Base-by-base conservation (phyloP, 1,140 invertebrate genomes). In the Cyclargus thomasi region DNA sequence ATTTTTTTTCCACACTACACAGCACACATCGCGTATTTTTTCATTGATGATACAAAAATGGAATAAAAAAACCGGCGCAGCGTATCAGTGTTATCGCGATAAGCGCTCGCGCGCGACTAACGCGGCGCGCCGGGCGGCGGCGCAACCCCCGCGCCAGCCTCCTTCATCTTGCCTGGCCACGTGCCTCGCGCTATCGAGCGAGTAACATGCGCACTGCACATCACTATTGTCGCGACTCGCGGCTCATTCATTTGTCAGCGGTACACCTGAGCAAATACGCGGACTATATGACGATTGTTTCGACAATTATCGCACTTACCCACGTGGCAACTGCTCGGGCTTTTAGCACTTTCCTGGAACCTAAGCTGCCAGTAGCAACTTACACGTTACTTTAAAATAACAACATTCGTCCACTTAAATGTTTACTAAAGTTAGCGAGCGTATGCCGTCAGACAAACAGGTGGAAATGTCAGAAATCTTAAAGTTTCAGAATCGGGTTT, bases 191-290 rank as follows among this genome's bases (percentile, higher is more conserved):
- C 76, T 87, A 88, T 90, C 83, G 86, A 88, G 75, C 84, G 78
- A 74, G 84, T 84, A 83, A 85, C 85, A 85, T 90, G 84, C 87
- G 87, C 83, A 85, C 63, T 77, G 72, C 70, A 53, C 78, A 18
- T 64, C 77, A 81, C 77, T 83, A 82, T 76, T 72, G 69, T 74
- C 77, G 75, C 75, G 71, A 76, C 81, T 79, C 86, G 76, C 75
- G 71, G 77, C 81, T 79, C 86, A 89, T 89, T 89, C 86, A 89
- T 84, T 84, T 83, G 74, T 71, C n/a, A n/a, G 73, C 74, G 71
- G 68, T 75, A 81, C 86, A 90, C 85, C 87, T 90, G 85, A 82
- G 76, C 82, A 87, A 88, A 90, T 88, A 88, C 84, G 77, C 62
- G 53, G 59, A 85, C 79, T 85, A 84, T 80, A 75, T 55, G 66